Percentiles rank a stretch among this genome's conserved stretches.
Conservation (phyloP, 2,888 invertebrate species). For the Cheilosia soror region DNA sequence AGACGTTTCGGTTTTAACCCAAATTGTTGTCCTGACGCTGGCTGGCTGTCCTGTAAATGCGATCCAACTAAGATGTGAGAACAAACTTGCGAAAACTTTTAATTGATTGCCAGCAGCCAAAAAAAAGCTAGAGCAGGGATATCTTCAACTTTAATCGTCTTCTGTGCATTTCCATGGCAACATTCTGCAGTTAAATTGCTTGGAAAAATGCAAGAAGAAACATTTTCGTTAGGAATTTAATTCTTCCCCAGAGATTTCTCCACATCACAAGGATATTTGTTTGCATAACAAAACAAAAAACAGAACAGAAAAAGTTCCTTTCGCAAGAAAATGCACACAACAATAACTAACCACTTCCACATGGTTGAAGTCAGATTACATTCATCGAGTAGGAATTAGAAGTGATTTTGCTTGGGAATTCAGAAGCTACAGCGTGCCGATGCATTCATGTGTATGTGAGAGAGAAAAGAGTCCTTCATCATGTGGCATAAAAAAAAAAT, state of each 20-base stretch:
- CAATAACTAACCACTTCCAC: slow-evolving; percentile 23
- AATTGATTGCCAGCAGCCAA: slow-evolving; percentile 24
- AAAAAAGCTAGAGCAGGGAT: slow-evolving; percentile 4
- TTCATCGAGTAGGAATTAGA: slow-evolving; percentile 25
- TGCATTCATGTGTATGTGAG: background rate
- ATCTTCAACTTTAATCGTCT: background rate
- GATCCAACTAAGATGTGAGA: too few relatives aligned
- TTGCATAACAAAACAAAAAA: background rate
- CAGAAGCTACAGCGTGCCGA: background rate
- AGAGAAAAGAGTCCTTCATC: background rate
- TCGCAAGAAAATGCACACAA: background rate
- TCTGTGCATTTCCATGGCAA: background rate
- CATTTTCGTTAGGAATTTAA: slow-evolving; percentile 38
- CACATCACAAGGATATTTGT: slow-evolving; percentile 2
- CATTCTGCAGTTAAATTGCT: slow-evolving; percentile 37
- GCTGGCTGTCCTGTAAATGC: slow-evolving; percentile 6
- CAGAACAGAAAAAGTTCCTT: background rate
- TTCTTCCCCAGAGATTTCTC: slow-evolving; percentile 16
- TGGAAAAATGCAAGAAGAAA: slow-evolving; percentile 35
- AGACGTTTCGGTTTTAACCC: slow-evolving; percentile 9
- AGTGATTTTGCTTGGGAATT: slow-evolving; percentile 28
- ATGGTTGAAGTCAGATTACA: slow-evolving; percentile 43
- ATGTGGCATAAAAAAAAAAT: background rate
- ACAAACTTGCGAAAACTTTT: slow-evolving; percentile 27
- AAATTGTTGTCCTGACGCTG: slow-evolving; percentile 3